phyloP scores from a whole-genome alignment of 2,797 vertebrate species.

The Picus viridis region DNA sequence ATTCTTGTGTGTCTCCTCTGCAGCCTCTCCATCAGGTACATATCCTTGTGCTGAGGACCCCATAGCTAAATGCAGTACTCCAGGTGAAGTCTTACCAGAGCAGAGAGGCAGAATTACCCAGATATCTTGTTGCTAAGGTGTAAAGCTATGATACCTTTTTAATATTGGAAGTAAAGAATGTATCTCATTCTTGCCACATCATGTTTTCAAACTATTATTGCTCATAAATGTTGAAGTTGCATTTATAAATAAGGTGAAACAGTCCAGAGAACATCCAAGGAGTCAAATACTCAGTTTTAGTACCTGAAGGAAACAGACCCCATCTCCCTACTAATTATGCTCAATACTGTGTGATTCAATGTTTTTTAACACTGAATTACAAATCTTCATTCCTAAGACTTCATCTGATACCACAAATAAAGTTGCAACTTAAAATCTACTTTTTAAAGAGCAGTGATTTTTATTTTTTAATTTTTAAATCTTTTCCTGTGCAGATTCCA shows the following conservation, averaged over 20 bases:
- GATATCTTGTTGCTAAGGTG: background rate
- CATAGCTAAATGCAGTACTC: too few species aligned
- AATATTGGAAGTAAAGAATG: background rate
- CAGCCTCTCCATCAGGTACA: too few species aligned
- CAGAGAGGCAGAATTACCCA: too few species aligned
- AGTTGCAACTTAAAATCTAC: background rate
- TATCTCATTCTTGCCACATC: background rate
- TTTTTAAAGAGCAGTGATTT: background rate
- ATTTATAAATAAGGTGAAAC: background rate
- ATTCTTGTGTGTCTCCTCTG: too few species aligned
- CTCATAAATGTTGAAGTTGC: background rate
- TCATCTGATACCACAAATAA: background rate
- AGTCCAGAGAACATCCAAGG: background rate
- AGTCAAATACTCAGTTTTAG: background rate
- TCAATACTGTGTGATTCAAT: background rate
- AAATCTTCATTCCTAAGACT: background rate
- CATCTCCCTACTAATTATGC: background rate
- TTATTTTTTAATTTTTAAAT: background rate
- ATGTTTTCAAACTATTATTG: background rate
- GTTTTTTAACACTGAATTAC: background rate
- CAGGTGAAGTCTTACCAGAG: too few species aligned
- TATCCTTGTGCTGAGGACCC: too few species aligned
- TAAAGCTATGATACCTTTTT: background rate
- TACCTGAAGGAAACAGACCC: background rate
- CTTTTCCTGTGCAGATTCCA: background rate